Base-by-base conservation (phyloP, 2,797 vertebrate genomes). In the Stomatorhinus walkeri region DNA sequence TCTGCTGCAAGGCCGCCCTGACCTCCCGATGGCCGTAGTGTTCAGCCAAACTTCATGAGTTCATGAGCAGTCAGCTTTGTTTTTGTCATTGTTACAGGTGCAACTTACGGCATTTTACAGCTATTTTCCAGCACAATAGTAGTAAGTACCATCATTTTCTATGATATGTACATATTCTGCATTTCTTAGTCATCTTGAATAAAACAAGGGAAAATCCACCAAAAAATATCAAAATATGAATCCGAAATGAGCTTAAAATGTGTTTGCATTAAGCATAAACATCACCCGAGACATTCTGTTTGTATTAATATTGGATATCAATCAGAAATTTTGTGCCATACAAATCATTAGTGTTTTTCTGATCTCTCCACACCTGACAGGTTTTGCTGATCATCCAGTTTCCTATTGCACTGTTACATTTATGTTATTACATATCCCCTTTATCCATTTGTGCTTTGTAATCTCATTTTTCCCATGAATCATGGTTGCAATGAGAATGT, bases 91-190 rank as follows among this genome's bases (percentile, higher is more conserved):
- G 14, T 91, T 94, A 90, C 94, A 99, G 98, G 97, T 72, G 98
- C 98, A 89, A 97, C 97, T 0, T 99, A 98, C 89, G 98, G 98
- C 89, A 89, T 98, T 89, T 94, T 99, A 91, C 98, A 99, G 90
- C 94, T 99, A 48, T 87, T 87, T 95, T 99, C 98, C 88, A 99
- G 98, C 93, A 97, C 97, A 0, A 28, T 98, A 92, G 96, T 99
- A 93, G 98, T 99, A 95, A 98, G 98, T 97, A 93, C 90, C 19
- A 36, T 79, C 2, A 4, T 81, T 81, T 81, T 8, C 76, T 32
- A n/a, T 76, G 32, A 40, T 46, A 46, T 81, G 36, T 81, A 4
- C 36, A 43, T 46, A 81, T 81, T 46, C 40, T 79, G 40, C 72
- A 79, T 79, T 7, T 79, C 72, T 40, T 79, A 5, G 72, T n/a